A percentile compares a stretch with the other conserved stretches of the same genome.
These are phyloP conservation scores for Uria lomvia DNA, from an alignment of 2,113 vertebrate species.

Conservation along the genomic window DNA sequence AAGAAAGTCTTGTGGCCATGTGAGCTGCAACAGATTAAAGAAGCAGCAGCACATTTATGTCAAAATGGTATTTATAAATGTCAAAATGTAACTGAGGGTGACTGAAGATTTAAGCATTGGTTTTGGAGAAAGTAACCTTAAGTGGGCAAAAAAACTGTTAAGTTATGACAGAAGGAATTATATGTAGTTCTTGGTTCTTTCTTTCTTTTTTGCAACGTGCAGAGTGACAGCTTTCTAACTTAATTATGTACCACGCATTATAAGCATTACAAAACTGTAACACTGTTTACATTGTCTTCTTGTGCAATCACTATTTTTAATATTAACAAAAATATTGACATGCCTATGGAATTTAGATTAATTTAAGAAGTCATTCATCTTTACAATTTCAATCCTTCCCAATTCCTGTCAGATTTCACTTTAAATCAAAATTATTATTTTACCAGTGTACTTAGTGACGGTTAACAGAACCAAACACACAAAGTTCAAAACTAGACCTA, in stretches of 20 bases:
- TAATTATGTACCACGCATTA: background rate
- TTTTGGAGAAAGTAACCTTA: background rate
- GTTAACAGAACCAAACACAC: background rate
- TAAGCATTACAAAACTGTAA: background rate
- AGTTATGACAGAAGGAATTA: background rate
- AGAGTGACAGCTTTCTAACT: background rate
- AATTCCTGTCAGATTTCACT: background rate
- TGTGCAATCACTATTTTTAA: background rate
- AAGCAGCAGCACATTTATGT: background rate
- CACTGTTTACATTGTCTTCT: background rate
- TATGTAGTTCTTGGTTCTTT: background rate
- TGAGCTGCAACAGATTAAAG: background rate
- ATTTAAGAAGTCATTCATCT: background rate
- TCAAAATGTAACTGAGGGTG: background rate
- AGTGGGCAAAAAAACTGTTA: background rate
- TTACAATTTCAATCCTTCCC: background rate
- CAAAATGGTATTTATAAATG: constrained; percentile 7
- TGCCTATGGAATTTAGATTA: background rate
- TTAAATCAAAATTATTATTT: background rate
- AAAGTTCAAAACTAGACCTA: background rate
- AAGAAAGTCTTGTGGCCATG: background rate
- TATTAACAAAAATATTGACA: background rate
- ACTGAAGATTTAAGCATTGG: background rate
- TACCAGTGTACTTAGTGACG: background rate
- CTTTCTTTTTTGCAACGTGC: background rate